Percentiles rank a stretch among this genome's conserved stretches.
Evolutionary conservation across 2,888 invertebrate genomes (phyloP).

Genomic region (Sphecodes monilicornis): DNA sequence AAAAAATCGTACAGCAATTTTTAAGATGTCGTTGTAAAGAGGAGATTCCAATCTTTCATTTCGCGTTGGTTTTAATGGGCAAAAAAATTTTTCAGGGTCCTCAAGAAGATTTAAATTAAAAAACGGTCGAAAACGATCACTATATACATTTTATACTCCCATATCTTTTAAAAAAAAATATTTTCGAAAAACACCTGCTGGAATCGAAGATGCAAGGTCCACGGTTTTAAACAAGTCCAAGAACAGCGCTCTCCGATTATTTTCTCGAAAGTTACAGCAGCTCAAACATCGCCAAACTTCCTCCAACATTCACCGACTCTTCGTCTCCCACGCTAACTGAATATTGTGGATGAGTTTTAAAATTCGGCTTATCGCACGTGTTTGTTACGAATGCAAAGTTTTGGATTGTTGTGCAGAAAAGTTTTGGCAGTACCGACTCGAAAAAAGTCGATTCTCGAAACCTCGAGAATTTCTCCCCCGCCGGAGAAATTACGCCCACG

Average conservation of each 20-base stretch:
- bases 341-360: neutral
- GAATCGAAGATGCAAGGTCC: neutral
- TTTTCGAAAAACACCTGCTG: neutral
- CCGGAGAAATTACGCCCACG: neutral
- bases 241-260: neutral
- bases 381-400: neutral
- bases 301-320: neutral
- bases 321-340: neutral
- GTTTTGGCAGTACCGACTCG: neutral
- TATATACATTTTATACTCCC: neutral
- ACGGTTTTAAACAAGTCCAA: neutral
- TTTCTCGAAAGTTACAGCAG: neutral
- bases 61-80: neutral
- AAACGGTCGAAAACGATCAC: rapidly evolving
- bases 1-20: neutral
- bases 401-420: neutral
- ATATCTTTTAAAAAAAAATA: neutral
- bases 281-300: neutral
- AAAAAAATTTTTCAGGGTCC: neutral
- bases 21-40: neutral
- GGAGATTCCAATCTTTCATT: neutral
- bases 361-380: neutral
- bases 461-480: no score
- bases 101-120: neutral
- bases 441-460: conserved; percentile 5